phyloP scores from a whole-genome alignment of 1,140 invertebrate species.

The Theocolax elegans region DNA sequence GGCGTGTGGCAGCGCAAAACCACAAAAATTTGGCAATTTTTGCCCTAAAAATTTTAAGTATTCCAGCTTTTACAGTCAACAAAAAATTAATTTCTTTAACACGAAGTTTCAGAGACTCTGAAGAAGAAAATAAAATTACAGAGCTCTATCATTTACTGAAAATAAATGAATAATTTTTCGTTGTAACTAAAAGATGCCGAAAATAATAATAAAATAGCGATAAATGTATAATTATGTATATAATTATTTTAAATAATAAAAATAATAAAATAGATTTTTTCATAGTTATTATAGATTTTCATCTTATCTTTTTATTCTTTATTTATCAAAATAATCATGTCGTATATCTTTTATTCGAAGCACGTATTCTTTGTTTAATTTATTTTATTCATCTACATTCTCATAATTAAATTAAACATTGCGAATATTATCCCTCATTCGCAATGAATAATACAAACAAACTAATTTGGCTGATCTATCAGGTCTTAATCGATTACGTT shows the following conservation, averaged over 20 bases:
- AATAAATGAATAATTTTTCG: neutral
- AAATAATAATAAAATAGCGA: too few species aligned
- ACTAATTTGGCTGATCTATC: neutral
- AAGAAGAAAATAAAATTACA: neutral
- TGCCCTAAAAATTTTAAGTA: neutral
- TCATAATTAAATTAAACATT: too few species aligned
- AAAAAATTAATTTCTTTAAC: neutral
- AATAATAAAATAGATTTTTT: neutral
- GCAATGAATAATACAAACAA: slow-evolving; percentile 1
- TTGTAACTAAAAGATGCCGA: too few species aligned
- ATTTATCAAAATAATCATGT: neutral
- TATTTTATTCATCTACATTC: too few species aligned
- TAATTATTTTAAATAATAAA: neutral
- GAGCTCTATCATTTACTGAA: neutral
- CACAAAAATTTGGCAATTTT: neutral
- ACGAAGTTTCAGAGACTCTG: neutral
- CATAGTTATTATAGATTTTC: neutral
- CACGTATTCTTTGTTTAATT: too few species aligned
- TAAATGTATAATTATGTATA: neutral
- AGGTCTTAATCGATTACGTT: neutral
- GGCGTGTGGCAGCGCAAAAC: too few species aligned
- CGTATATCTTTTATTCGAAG: too few species aligned
- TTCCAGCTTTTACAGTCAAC: neutral
- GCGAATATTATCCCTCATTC: neutral
- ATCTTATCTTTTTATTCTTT: neutral